Base-by-base conservation (phyloP, 2,113 vertebrate genomes). In the Nannospalax galili region DNA sequence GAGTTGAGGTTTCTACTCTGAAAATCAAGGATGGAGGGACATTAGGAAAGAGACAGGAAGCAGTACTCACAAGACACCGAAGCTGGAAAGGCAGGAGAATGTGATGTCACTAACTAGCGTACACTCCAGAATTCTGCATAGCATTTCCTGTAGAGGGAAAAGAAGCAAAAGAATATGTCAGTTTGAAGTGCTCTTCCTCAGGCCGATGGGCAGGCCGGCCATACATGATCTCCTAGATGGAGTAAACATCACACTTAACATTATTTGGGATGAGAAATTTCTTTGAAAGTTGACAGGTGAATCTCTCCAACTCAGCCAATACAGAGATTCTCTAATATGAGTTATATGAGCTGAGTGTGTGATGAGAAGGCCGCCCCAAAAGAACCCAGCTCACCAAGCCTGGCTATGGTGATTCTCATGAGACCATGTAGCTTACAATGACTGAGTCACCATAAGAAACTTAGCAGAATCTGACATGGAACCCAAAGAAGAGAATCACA, bases 401-500 rank as follows among this genome's bases (percentile, higher is more conserved):
- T 8, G 5, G 5, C 16, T 2, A 48, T 3, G 56, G 7, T 5
- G 69, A 8, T 37, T n/a, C 24, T 37, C 7, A 8, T 2, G 30
- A 22, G 70, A 12, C 7, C 30, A 65, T 22, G 0, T 26, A 30
- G 64, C 17, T 65, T 73, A 8, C 79, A 52, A 37, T 37, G 7
- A 65, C 28, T 1, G 28, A 64, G 52, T 58, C 30, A n/a, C 37
- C 6, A 48, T 15, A n/a, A 40, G 62, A 78, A 85, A 52, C 15
- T 30, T 32, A 10, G 32, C 5, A 62, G 40, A 90, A 37, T n/a
- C 17, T 52, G n/a, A n/a, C 10, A 35, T 22, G 42, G 77, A 93
- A 67, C 40, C 8, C 9, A 48, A 67, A 58, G 40, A 90, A 45
- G 6, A 9, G 32, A 40, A 16, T 16, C 28, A 17, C 14, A 30